phyloP scores from a whole-genome alignment of 1,140 invertebrate genomes.

The Heliconius melpomene region DNA sequence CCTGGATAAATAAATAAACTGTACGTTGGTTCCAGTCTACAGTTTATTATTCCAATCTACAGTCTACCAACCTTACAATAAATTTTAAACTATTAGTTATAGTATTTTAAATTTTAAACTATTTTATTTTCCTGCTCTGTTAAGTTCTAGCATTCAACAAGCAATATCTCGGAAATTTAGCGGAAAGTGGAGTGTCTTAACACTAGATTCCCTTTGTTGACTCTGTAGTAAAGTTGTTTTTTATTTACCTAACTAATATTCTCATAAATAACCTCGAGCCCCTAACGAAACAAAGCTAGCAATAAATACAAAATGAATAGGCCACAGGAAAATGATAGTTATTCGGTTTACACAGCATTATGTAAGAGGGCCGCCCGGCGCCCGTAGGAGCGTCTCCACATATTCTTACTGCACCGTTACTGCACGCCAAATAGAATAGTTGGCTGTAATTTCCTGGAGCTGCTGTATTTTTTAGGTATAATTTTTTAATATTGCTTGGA shows the following conservation, averaged over 20 bases:
- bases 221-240: no score
- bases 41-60: no score
- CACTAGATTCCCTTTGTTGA: not conserved
- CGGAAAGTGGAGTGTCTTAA: not conserved
- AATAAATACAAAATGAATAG: slow-evolving; percentile 44
- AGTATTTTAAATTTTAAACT: no score
- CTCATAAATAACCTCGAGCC: not conserved
- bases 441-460: slow-evolving; percentile 45
- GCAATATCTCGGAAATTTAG: no score
- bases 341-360: slow-evolving; percentile 48
- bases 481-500: no score
- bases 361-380: slow-evolving; percentile 34
- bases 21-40: no score
- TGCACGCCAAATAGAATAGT: slow-evolving; percentile 65
- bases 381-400: slow-evolving; percentile 43
- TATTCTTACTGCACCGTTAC: slow-evolving; percentile 57
- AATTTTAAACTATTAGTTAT: no score
- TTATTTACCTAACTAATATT: not conserved
- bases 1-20: no score
- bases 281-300: slow-evolving; percentile 2
- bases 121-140: no score
- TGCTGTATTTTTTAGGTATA: slow-evolving; percentile 25
- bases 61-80: no score
- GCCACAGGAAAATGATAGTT: slow-evolving; percentile 45
- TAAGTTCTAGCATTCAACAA: no score